A percentile compares a stretch with the other conserved stretches of the same genome.
These are phyloP conservation scores for Cryptophagus acutangulus DNA, from an alignment of 2,888 invertebrate species.

Conservation along the genomic window DNA sequence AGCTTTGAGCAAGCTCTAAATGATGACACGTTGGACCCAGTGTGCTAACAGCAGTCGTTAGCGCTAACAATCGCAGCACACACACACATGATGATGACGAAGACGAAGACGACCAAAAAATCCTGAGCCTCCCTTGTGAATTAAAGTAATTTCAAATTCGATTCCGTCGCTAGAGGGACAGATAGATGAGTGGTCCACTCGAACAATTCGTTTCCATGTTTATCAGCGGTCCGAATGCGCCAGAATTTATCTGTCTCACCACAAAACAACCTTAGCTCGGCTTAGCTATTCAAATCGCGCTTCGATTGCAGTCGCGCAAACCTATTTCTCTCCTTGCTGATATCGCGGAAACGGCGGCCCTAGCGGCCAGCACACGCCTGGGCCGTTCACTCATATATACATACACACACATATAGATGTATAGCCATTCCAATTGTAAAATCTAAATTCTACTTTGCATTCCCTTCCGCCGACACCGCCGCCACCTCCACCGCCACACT, in stretches of 20 bases:
- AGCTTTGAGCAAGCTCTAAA: no score
- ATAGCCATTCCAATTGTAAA: slow-evolving; percentile 49
- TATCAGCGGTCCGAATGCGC: slow-evolving; percentile 39
- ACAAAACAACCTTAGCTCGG: slow-evolving; percentile 48
- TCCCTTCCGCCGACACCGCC: slow-evolving; percentile 31
- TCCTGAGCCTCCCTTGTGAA: slow-evolving; percentile 49
- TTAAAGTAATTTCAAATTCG: slow-evolving; percentile 52
- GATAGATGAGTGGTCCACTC: slow-evolving; percentile 49
- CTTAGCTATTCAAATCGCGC: slow-evolving; percentile 51
- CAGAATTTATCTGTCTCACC: slow-evolving; percentile 44
- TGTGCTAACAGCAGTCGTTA: slow-evolving; percentile 47
- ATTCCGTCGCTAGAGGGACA: slow-evolving; percentile 50
- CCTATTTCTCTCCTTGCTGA: slow-evolving; percentile 39
- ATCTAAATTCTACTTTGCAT: slow-evolving; percentile 49
- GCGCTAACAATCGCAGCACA: slow-evolving; percentile 43
- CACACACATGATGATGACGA: no score
- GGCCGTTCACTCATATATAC: slow-evolving; percentile 44
- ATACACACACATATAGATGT: slow-evolving; percentile 33
- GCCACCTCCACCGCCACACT: slow-evolving; percentile 28
- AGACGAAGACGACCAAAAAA: slow-evolving; percentile 47
- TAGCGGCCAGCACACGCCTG: slow-evolving; percentile 32
- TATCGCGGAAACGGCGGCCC: slow-evolving; percentile 24
- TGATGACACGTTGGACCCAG: no score
- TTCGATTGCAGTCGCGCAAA: slow-evolving; percentile 48
- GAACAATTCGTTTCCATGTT: slow-evolving; percentile 43